Base-by-base conservation (phyloP, 2,113 vertebrate species). In the Dipodomys merriami region DNA sequence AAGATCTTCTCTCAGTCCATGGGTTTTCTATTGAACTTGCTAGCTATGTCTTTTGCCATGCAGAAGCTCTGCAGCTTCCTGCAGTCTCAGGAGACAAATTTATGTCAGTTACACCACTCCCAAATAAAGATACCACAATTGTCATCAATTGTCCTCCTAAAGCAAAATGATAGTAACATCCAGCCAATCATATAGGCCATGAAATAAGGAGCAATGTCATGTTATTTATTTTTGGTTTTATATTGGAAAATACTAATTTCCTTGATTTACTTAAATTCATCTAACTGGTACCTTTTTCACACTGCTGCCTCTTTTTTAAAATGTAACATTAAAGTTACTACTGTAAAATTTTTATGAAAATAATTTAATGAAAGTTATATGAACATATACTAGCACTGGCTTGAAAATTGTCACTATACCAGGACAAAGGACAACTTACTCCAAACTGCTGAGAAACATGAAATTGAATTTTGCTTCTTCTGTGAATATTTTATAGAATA, bases 381-480 rank as follows among this genome's bases (percentile, higher is more conserved):
- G 22, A 76, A 95, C 94, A 91, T n/a, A 1, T 73, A 30, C 88
- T 88, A 83, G 27, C 82, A 74, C 19, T 79, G 30, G 62, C 8
- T 86, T 74, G 12, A 6, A 91, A 83, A 74, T 12, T 68, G n/a
- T 60, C 46, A 35, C 3, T 84, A 39, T 81, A 80, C 20, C 20
- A 91, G 49, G 39, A 10, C 46, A 84, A 85, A 0, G 4, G 13
- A 88, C 7, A 88, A 44, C 7, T 72, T 94, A 85, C 18, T 94
- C 13, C 60, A 90, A 77, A 15, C 22, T 88, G 79, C 10, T 53
- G 60, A 30, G n/a, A 95, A 90, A 10, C 85, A 74, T 90, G 65
- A 29, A 11, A 64, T 84, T 82, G 44, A 6, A 83, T 78, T 60
- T 88, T 83, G 15, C 46, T 84, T 19, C 10, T 74, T 82, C 23